Evolutionary conservation across 2,113 vertebrate genomes (phyloP).

Genomic region (Eulemur rufifrons): DNA sequence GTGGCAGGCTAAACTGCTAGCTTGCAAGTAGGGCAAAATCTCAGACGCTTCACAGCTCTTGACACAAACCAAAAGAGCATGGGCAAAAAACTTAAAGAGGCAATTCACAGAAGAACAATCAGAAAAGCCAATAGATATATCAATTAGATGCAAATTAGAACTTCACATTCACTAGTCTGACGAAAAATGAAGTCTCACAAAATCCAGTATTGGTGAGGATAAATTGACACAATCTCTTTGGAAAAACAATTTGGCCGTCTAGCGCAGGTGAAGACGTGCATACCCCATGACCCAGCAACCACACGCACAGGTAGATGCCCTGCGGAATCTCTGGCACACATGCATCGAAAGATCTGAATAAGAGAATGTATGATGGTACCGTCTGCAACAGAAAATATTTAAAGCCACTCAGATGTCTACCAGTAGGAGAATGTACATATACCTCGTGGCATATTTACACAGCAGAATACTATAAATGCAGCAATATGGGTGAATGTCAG

Average conservation of each 20-base stretch:
- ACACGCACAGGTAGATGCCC: background rate
- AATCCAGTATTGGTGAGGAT: background rate
- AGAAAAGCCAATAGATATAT: background rate
- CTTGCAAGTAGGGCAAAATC: background rate
- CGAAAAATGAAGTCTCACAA: background rate
- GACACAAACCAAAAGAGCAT: background rate
- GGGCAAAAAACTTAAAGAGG: background rate
- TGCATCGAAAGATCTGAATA: background rate
- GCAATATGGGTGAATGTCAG: too few relatives aligned
- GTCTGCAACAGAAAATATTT: too few relatives aligned
- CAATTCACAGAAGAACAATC: background rate
- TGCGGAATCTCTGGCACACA: background rate
- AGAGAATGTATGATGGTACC: background rate
- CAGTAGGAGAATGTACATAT: background rate
- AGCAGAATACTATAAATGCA: too few relatives aligned
- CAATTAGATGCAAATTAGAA: background rate
- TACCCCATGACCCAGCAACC: background rate
- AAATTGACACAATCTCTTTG: background rate
- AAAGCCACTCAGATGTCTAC: background rate
- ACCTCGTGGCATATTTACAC: too few relatives aligned
- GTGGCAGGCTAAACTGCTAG: background rate
- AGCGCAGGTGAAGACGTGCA: background rate
- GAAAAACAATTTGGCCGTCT: background rate
- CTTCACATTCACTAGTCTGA: background rate
- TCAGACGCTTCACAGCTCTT: background rate